Evolutionary conservation across 2,888 invertebrate species (phyloP), one percentile per base, ranked within the genome.

Genomic region (Volucella bombylans): DNA sequence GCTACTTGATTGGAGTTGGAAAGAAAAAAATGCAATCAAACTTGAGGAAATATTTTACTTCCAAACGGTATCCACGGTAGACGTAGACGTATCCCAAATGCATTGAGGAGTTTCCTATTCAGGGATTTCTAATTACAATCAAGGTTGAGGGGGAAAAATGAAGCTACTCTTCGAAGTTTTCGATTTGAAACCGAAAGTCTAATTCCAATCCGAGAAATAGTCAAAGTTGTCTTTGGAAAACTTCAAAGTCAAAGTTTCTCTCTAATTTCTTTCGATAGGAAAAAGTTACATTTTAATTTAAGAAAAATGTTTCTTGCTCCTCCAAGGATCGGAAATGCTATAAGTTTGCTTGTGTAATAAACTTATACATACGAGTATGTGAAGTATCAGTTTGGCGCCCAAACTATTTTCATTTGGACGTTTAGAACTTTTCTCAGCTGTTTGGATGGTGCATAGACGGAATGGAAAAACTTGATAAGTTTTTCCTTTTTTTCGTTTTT

Each of bases 201-300:
- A 62, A 55, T 67, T 80, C 50, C 64, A 59, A 47, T 65, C 54
- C 67, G 52, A 52, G 18, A 49, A 67, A 67, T 55, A 49, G 62
- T 78, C 55, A 69, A 69, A 78, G 69, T 78, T 71, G 41, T 43
- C 49, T 64, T 43, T 55, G 49, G 18, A 78, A 49, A 41, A 62
- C 15, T 41, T 1, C 38, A 10, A 64, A 69, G 62, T 1, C 38
- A 10, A 64, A 69, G 62, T 64, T 78, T 41, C 1, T 14, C 11
- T 9, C 3, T n/a, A n/a, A 12, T 18, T 49, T 14, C 45, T 39
- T 15, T 43, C 49, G 39, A 6, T 18, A 61, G 41, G 54, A 23
- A 64, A 6, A 69, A 64, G 69, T 69, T 62, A 50, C 49, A 14
- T 69, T 78, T 76, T 78, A 69, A 78, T 78, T 78, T 69, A 31